Evolutionary conservation across 2,888 invertebrate species (phyloP).

Genomic region (Argyra leucocephala): DNA sequence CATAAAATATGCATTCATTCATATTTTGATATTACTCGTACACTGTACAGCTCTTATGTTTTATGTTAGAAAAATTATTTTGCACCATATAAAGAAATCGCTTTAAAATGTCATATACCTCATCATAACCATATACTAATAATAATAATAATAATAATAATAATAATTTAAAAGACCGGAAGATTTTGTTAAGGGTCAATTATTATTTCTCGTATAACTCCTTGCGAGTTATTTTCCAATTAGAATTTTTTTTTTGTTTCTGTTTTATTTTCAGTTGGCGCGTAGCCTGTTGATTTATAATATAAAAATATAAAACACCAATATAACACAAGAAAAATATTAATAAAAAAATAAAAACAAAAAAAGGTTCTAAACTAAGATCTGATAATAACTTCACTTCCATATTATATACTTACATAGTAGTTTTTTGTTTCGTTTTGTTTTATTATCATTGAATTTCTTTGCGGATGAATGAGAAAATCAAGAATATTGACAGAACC

Average conservation of each 20-base stretch:
- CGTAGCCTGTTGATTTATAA: background rate
- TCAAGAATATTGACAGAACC: background rate
- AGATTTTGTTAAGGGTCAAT: conserved; percentile 10
- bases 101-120: too few relatives aligned
- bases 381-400: background rate
- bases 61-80: too few relatives aligned
- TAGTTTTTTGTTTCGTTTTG: background rate
- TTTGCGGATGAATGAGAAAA: background rate
- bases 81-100: too few relatives aligned
- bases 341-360: too few relatives aligned
- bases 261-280: background rate
- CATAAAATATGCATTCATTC: background rate
- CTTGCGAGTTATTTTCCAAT: conserved; percentile 1
- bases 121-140: background rate
- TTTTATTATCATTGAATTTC: too few relatives aligned
- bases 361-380: background rate
- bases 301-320: background rate
- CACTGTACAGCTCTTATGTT: too few relatives aligned
- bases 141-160: background rate
- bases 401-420: too few relatives aligned
- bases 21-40: too few relatives aligned
- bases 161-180: background rate
- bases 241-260: too few relatives aligned
- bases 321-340: too few relatives aligned
- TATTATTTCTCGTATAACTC: background rate